Base-by-base conservation (phyloP, 1,140 invertebrate species). In the Sycobia sp. region DNA sequence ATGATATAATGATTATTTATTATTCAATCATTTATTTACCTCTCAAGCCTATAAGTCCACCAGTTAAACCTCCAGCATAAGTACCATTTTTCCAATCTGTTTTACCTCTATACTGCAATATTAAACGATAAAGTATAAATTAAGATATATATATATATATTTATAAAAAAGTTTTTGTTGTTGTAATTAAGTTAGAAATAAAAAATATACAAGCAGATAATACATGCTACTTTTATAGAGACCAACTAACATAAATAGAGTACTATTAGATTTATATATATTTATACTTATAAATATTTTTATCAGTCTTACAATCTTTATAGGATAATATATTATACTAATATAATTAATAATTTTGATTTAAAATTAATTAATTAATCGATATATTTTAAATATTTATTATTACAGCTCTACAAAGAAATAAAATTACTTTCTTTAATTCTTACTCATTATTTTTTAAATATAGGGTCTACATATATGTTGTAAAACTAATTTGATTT, bases 41-140 rank as follows among this genome's bases (percentile, higher is more conserved):
- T 89, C 97, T 86, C 49, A 98, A 81, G 34, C 96, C 97, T 76
- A 98, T 92, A n/a, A 97, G 71, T 43, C 95, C 96, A 64, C 97
- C 96, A 41, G 95, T 97, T 47, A 98, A 86, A 49, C 86, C 96
- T 57, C 95, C 96, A 70, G 95, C 94, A 77, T 95, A 91, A 10
- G 94, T 96, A 13, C 95, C 95, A 87, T 98, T 99, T 73, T 91
- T 92, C 93, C 96, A 96, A 77, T 98, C 96, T 46, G 88, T 90
- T 80, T 96, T 96, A 23, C 94, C 96, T 71, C 96, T 86, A 78
- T 91, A 87, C 91, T 93, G 74, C 67, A 86, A 84, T 53, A 49
- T 62, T 46, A 60, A 70, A 38, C 25, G n/a, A 39, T 29, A 49
- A 47, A 34, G 4, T 32, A 36, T 27, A 22, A 16, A 29, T 14